phyloP scores from a whole-genome alignment of 2,113 vertebrate genomes.

The Polyodon spathula region DNA sequence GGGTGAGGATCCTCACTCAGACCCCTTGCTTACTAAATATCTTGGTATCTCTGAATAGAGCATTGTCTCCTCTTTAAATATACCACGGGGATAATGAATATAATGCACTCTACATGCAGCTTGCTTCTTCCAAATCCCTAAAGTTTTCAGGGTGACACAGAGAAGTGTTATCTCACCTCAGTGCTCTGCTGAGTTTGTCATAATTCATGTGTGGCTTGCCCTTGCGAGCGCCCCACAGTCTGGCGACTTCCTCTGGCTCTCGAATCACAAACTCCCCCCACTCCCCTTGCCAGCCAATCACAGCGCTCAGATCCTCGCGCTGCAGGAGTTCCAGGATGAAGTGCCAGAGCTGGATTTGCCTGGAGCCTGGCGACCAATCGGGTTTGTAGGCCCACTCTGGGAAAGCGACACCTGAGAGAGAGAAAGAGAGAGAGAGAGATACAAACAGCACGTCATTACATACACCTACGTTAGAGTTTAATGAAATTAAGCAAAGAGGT shows the following conservation, averaged over 20 bases:
- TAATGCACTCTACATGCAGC: no score
- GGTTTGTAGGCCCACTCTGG: constrained; percentile 67
- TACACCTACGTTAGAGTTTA: no score
- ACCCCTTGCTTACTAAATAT: no score
- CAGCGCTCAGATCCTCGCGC: constrained; percentile 39
- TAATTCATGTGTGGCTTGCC: constrained; percentile 70
- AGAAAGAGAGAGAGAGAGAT: no score
- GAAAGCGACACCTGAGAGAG: constrained; percentile 45
- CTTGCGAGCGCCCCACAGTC: constrained; percentile 66
- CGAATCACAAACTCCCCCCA: constrained; percentile 67
- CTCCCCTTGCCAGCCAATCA: constrained; percentile 59
- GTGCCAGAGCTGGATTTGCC: constrained; percentile 59
- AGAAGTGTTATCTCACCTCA: constrained; percentile 38
- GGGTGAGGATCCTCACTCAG: no score
- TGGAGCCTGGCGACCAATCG: background rate
- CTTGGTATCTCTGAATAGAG: no score
- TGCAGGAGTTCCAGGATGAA: constrained; percentile 63
- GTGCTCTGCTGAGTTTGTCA: constrained; percentile 66
- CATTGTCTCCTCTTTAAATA: no score
- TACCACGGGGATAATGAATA: no score
- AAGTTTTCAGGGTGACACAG: no score
- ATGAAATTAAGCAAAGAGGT: no score
- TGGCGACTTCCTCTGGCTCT: constrained; percentile 58
- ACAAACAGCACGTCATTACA: no score
- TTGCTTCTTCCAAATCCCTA: no score